Conservation (phyloP, 2,888 invertebrate genomes). For the Cephalotes varians region DNA sequence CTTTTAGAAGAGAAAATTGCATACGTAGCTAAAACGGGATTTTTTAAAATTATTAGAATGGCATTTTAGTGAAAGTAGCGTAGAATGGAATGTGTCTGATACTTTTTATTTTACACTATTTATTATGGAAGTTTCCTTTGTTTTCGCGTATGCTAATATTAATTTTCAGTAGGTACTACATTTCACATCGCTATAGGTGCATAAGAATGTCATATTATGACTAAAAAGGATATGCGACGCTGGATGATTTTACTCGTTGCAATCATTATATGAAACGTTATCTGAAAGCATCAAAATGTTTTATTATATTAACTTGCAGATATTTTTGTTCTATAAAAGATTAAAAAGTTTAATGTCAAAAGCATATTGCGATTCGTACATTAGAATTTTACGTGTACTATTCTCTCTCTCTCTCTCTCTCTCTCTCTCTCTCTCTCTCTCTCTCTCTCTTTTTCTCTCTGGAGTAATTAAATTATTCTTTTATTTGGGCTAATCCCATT, state of each 20-base stretch:
- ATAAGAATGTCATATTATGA: conserved; percentile 13
- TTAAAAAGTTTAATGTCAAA: not conserved
- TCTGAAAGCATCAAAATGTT: not conserved
- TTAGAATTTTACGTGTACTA: not conserved
- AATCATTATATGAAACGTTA: too few relatives aligned
- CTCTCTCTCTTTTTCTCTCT: too few relatives aligned
- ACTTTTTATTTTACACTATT: not conserved
- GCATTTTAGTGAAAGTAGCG: not conserved
- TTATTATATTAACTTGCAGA: not conserved
- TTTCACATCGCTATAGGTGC: conserved; percentile 6
- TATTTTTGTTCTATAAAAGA: not conserved
- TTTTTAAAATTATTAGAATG: conserved; percentile 27
- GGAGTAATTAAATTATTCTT: not conserved
- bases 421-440: too few relatives aligned
- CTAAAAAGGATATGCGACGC: not conserved
- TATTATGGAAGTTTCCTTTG: conserved; percentile 8
- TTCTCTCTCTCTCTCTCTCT: too few relatives aligned
- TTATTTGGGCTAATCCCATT: not conserved
- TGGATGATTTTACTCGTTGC: not conserved
- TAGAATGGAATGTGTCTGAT: not conserved
- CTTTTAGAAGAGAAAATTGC: conserved; percentile 1
- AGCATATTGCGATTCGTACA: not conserved
- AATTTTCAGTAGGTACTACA: conserved; percentile 26
- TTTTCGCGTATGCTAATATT: conserved; percentile 28
- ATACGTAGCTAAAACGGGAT: not conserved